A percentile compares a stretch with the other conserved stretches of the same genome.
These are phyloP conservation scores for Dromius quadrimaculatus DNA, from an alignment of 2,888 invertebrate genomes.

Conservation along the genomic window DNA sequence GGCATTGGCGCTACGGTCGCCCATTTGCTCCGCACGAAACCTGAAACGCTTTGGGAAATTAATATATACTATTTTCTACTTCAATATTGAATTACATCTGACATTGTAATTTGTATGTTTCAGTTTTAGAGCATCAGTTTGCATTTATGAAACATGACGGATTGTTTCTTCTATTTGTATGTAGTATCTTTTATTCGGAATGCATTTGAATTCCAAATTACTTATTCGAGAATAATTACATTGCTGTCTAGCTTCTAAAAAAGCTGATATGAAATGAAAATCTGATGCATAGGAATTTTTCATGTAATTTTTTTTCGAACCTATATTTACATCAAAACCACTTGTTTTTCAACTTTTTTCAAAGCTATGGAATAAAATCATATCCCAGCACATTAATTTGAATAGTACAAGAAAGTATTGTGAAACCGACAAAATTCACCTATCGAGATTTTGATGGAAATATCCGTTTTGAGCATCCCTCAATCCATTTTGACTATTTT, in stretches of 20 bases:
- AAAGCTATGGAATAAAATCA: no score
- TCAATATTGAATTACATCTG: conserved; percentile 34
- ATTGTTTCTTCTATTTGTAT: conserved; percentile 23
- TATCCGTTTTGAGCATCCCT: no score
- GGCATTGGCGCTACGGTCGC: conserved; percentile 26
- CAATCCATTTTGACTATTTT: no score
- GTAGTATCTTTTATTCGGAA: background rate
- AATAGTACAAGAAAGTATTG: no score
- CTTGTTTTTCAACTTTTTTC: no score
- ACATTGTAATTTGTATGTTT: conserved; percentile 41
- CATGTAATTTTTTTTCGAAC: no score
- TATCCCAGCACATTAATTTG: no score
- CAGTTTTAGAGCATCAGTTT: background rate
- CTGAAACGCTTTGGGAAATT: conserved; percentile 35
- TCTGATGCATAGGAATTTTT: conserved; percentile 8
- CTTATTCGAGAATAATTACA: conserved; percentile 32
- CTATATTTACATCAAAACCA: no score
- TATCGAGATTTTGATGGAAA: no score
- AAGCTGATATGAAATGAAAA: conserved; percentile 33
- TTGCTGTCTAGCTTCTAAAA: conserved; percentile 27
- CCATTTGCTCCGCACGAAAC: conserved; percentile 33
- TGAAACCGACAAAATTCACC: no score
- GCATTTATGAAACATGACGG: conserved; percentile 20
- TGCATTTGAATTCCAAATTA: conserved; percentile 32
- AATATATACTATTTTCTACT: conserved; percentile 38